phyloP scores from a whole-genome alignment of 2,797 vertebrate genomes.

The Setipinna tenuifilis region DNA sequence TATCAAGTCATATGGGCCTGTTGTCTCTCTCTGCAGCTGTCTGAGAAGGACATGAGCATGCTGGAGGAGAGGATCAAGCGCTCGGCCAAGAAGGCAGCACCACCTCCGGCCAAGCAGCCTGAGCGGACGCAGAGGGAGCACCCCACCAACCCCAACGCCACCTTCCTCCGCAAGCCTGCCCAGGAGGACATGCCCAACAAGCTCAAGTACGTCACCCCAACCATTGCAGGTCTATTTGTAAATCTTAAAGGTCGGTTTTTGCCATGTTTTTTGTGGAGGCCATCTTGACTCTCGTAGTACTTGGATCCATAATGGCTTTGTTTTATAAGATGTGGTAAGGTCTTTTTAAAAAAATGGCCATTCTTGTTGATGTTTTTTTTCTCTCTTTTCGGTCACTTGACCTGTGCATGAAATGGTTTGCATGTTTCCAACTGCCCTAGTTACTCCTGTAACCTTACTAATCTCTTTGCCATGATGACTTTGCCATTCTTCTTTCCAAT shows the following conservation, averaged over 20 bases:
- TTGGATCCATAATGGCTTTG: not conserved
- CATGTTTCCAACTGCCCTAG: not conserved
- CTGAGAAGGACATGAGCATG: constrained; percentile 99
- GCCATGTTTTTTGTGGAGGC: not conserved
- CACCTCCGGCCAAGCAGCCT: constrained; percentile 79
- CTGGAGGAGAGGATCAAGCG: constrained; percentile 96
- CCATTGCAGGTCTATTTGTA: not conserved
- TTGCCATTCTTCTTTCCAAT: not conserved
- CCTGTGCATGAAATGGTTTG: constrained; percentile 3
- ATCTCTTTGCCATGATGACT: constrained; percentile 14
- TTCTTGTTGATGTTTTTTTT: not conserved
- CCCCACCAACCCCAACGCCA: constrained; percentile 76
- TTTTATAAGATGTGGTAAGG: constrained; percentile 23
- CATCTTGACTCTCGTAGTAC: not conserved
- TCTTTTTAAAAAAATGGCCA: not conserved
- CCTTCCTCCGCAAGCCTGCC: constrained; percentile 84
- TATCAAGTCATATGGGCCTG: too few species aligned
- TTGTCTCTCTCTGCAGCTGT: constrained; percentile 78
- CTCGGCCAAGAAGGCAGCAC: constrained; percentile 88
- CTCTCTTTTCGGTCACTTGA: not conserved
- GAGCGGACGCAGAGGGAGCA: constrained; percentile 84
- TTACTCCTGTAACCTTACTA: not conserved
- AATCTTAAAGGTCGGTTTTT: not conserved
- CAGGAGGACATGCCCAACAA: constrained; percentile 93
- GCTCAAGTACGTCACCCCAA: constrained; percentile 84